Evolutionary conservation across 2,888 invertebrate species (phyloP).

Genomic region (Priocnemis perturbator): DNA sequence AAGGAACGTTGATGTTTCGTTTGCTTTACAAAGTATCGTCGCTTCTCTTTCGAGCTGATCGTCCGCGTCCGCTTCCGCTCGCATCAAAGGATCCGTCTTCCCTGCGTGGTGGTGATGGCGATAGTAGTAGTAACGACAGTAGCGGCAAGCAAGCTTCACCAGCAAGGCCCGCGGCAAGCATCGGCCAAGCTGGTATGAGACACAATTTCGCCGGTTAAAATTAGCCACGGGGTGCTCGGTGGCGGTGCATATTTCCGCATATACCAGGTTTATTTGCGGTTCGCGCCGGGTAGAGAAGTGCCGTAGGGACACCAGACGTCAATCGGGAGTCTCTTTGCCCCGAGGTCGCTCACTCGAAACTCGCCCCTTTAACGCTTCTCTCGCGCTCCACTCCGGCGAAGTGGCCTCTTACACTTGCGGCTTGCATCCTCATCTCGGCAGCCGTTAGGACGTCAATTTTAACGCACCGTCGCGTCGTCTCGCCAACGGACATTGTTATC

Average conservation of each 20-base stretch:
- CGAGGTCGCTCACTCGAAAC: slow-evolving; percentile 56
- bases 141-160: too few species aligned
- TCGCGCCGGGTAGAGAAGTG: slow-evolving; percentile 56
- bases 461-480: too few species aligned
- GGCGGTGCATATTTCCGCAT: slow-evolving; percentile 72
- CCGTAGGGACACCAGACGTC: slow-evolving; percentile 56
- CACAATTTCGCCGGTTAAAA: slow-evolving; percentile 69
- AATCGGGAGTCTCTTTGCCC: slow-evolving; percentile 47
- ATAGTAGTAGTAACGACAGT: too few species aligned
- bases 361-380: slow-evolving; percentile 27
- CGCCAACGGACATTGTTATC: too few species aligned
- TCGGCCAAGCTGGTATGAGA: slow-evolving; percentile 65
- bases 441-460: too few species aligned
- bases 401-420: slow-evolving; percentile 5
- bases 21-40: too few species aligned
- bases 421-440: too few species aligned
- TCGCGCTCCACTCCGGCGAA: neutral
- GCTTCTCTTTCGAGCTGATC: too few species aligned
- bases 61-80: too few species aligned
- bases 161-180: slow-evolving; percentile 26
- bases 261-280: slow-evolving; percentile 70
- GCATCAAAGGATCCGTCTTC: too few species aligned
- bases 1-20: too few species aligned
- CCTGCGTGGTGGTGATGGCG: too few species aligned
- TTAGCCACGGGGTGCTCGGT: slow-evolving; percentile 67